A percentile compares a stretch with the other conserved stretches of the same genome.
phyloP scores from a whole-genome alignment of 2,797 vertebrate species.

The Betta splendens region DNA sequence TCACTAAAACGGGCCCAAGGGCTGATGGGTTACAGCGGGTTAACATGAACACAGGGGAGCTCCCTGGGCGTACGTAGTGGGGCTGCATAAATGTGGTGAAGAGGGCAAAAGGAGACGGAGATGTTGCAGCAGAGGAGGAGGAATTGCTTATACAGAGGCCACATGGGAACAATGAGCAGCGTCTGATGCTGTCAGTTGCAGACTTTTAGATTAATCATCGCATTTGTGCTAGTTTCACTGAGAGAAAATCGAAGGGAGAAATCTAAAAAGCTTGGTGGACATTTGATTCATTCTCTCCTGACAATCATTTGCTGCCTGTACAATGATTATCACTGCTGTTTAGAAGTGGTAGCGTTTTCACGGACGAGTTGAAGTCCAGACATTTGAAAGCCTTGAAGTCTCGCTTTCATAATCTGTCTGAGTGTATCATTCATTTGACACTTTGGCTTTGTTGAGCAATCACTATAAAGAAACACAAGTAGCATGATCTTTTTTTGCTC shows the following conservation, averaged over 20 bases:
- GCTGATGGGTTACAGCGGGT: conserved; percentile 38
- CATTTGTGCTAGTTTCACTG: conserved; percentile 8
- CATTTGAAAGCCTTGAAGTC: conserved; percentile 25
- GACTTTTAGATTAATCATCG: conserved; percentile 21
- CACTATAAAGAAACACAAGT: conserved; percentile 52
- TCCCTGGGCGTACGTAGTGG: conserved; percentile 23
- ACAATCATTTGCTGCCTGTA: conserved; percentile 1
- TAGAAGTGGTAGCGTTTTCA: conserved; percentile 11
- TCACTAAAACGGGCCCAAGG: conserved; percentile 36
- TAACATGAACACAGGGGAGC: conserved; percentile 39
- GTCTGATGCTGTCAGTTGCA: conserved; percentile 22
- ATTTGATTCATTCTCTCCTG: conserved; percentile 18
- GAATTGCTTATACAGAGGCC: conserved; percentile 21
- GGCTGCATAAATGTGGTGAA: conserved; percentile 39
- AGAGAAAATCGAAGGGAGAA: conserved; percentile 5
- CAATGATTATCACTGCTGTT: neutral
- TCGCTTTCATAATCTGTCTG: conserved; percentile 35
- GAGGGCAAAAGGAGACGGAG: conserved; percentile 39
- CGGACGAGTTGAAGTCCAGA: conserved; percentile 9
- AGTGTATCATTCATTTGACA: conserved; percentile 32
- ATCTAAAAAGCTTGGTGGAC: neutral
- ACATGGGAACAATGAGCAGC: conserved; percentile 29
- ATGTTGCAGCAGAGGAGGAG: conserved; percentile 15
- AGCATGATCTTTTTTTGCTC: conserved; percentile 32
- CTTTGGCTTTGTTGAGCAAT: conserved; percentile 35